Evolutionary conservation across 1,140 invertebrate genomes (phyloP).

Genomic region (Trichonephila inaurata): DNA sequence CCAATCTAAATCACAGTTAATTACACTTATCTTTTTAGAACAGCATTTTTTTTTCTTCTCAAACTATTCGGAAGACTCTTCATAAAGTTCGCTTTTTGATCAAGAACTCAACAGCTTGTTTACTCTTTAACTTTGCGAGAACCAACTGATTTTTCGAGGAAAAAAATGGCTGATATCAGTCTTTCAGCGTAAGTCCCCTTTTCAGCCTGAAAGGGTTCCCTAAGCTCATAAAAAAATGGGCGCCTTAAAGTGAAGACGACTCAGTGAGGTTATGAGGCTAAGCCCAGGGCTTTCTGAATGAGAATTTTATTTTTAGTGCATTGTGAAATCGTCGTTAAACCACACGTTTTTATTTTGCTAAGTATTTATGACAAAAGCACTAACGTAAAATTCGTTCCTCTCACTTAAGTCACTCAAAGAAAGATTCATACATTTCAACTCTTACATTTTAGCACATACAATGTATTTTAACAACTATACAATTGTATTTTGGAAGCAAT

Average conservation of each 20-base stretch:
- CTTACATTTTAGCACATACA: background rate
- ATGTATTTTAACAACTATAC: background rate
- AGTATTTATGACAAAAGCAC: background rate
- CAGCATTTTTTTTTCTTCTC: background rate
- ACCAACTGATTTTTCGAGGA: background rate
- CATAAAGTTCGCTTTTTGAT: background rate
- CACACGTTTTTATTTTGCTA: background rate
- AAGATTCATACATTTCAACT: background rate
- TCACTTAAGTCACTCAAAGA: background rate
- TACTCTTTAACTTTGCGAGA: background rate
- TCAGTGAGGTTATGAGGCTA: background rate
- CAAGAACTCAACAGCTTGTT: background rate
- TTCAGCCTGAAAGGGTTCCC: background rate
- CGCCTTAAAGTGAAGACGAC: background rate
- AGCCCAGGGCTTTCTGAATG: background rate
- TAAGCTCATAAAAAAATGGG: background rate
- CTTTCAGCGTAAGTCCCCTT: background rate
- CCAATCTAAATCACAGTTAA: background rate
- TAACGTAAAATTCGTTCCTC: background rate
- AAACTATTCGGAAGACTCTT: background rate
- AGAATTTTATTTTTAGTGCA: background rate
- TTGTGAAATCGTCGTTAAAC: background rate
- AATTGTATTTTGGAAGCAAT: background rate
- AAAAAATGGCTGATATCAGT: background rate
- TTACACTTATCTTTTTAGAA: background rate